A percentile compares a stretch with the other conserved stretches of the same genome.
Evolutionary conservation across 2,888 invertebrate genomes (phyloP).

Genomic region (Pyrochroa serraticornis): DNA sequence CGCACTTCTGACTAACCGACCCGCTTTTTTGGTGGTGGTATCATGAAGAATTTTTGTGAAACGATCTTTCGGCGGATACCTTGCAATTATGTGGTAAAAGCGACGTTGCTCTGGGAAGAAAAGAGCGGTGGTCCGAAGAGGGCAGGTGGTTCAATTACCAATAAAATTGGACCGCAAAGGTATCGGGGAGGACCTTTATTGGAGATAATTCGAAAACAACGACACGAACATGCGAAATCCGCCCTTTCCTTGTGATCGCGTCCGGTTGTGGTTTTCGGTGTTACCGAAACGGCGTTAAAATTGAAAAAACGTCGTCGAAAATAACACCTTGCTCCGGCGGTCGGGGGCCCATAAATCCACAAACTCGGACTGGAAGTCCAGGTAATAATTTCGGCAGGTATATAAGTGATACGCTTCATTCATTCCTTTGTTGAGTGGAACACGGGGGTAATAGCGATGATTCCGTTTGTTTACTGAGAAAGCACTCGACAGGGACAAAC

Average conservation of each 20-base stretch:
- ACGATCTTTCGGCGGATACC: too few relatives aligned
- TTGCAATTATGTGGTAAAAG: too few relatives aligned
- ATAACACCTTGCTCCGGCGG: slow-evolving; percentile 13
- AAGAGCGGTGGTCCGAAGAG: too few relatives aligned
- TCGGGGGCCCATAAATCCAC: slow-evolving; percentile 16
- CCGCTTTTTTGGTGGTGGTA: too few relatives aligned
- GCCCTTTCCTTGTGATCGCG: background rate
- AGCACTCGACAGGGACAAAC: slow-evolving; percentile 3
- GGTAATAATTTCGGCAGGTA: slow-evolving; percentile 32
- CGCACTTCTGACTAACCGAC: too few relatives aligned
- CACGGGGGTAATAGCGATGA: slow-evolving; percentile 12
- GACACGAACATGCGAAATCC: too few relatives aligned
- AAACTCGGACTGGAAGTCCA: slow-evolving; percentile 1
- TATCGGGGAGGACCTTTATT: too few relatives aligned
- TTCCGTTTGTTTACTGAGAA: slow-evolving; percentile 18
- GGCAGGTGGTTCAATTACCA: too few relatives aligned
- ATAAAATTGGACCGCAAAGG: too few relatives aligned
- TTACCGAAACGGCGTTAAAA: slow-evolving; percentile 11
- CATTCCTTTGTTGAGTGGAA: slow-evolving; percentile 23
- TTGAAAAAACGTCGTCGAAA: slow-evolving; percentile 2
- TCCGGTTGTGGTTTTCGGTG: slow-evolving; percentile 3
- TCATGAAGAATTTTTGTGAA: too few relatives aligned
- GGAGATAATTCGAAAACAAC: too few relatives aligned
- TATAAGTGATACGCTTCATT: slow-evolving; percentile 28
- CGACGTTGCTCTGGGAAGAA: too few relatives aligned